Conservation (phyloP, 2,888 invertebrate species). For the Lasioglossum leucozonium region DNA sequence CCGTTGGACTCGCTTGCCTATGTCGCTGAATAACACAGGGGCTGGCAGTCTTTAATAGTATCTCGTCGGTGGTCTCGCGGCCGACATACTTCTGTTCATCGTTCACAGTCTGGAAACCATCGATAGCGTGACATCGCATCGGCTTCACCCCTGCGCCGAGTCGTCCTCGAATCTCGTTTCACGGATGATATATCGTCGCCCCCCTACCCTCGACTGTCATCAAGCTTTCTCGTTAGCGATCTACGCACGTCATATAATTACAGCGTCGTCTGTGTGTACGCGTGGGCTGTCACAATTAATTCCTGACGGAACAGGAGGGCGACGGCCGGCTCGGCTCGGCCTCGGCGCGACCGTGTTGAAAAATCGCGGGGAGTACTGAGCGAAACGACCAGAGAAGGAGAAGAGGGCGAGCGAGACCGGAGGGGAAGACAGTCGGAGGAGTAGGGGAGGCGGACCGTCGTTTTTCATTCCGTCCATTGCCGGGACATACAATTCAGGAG, state of each 20-base stretch:
- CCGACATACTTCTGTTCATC: neutral
- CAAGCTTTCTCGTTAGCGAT: neutral
- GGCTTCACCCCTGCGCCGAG: neutral
- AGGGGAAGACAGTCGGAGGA: neutral
- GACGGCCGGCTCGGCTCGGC: neutral
- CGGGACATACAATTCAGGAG: slow-evolving; percentile 68
- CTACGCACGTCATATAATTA: slow-evolving; percentile 11
- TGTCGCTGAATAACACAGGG: too few species aligned
- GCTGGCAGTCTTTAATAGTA: too few species aligned
- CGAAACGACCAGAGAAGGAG: neutral
- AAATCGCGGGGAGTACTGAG: neutral
- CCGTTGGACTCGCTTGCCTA: too few species aligned
- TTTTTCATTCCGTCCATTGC: slow-evolving; percentile 75
- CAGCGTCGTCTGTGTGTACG: neutral
- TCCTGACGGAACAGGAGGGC: slow-evolving; percentile 4
- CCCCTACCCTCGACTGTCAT: neutral
- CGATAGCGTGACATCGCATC: neutral
- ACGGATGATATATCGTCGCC: slow-evolving; percentile 10
- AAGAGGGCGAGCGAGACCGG: neutral
- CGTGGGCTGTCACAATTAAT: slow-evolving; percentile 23
- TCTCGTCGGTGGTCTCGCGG: too few species aligned
- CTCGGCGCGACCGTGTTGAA: neutral
- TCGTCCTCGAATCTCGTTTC: slow-evolving; percentile 12
- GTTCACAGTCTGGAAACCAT: neutral
- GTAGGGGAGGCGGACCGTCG: slow-evolving; percentile 36